Evolutionary conservation across 2,797 vertebrate genomes (phyloP), one percentile per base, ranked within the genome.

Genomic region (Leucoraja ocellata): DNA sequence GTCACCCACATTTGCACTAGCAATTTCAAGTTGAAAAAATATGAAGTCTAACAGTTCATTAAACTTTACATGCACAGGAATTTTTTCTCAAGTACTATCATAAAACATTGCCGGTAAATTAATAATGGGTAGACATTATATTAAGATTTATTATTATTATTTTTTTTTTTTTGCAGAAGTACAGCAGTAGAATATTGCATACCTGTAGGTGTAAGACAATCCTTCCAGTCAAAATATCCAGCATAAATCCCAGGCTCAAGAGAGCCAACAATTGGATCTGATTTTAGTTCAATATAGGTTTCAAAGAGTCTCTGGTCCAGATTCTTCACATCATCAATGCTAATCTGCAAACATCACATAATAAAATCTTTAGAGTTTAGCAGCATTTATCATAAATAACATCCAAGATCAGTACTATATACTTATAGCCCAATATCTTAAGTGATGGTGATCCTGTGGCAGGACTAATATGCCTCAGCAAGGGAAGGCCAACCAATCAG

Each of bases 221-320:
- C 98, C 94, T 98, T 98, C 98, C 98, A 99, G 94, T 99, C 98
- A 94, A 99, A 99, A 95, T 99, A 99, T 46, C 99, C 99, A 0
- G 98, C 98, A 77, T 98, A 99, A 96, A 99, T 99, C 80, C 98
- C 99, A 58, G 99, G 98, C 95, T 99, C 99, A 93, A 99, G 95
- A 6, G 98, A 99, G 80, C 99, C 99, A 0, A 98, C 98, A 5
- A 99, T 98, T 0, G 99, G 98, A 96, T 99, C 99, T 1, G 98
- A 98, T 94, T 98, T 98, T 94, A 96, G 96, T 95, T 99, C 98
- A 61, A 99, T 98, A 95, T 98, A 99, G 79, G 96, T 97, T 94
- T 99, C 98, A 95, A 99, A 99, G 11, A 99, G 97, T 71, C 96
- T 97, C 93, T 97, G 96, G 93, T 99, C 98, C 95, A 99, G 95